phyloP scores from a whole-genome alignment of 2,888 invertebrate species.

The Exephanes ischioxanthus region DNA sequence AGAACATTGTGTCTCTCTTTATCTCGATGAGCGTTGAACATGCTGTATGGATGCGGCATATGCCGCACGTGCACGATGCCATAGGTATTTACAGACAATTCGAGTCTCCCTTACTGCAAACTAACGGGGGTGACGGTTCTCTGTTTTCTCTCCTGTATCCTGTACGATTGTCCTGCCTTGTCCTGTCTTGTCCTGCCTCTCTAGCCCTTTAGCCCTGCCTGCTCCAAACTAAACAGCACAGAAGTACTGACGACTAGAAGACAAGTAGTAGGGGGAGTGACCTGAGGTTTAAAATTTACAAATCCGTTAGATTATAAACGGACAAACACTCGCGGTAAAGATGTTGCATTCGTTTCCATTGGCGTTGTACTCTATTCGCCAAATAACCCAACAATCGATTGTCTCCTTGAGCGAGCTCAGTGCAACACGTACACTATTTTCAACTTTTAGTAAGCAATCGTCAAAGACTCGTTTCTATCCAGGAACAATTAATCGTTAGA shows the following conservation, averaged over 20 bases:
- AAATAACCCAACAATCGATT: conserved; percentile 1
- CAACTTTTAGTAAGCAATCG: conserved; percentile 21
- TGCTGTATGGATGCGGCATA: conserved; percentile 63
- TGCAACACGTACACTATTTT: not conserved
- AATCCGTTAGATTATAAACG: conserved; percentile 76
- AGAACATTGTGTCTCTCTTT: conserved; percentile 67
- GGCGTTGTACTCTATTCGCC: not conserved
- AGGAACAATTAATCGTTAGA: not conserved
- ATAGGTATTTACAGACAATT: conserved; percentile 74
- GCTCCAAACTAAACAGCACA: conserved; percentile 84
- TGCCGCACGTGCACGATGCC: conserved; percentile 59
- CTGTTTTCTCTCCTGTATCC: conserved; percentile 73
- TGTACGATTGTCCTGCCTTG: conserved; percentile 71
- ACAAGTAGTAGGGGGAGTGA: conserved; percentile 84
- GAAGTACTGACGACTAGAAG: conserved; percentile 84
- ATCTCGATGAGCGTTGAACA: conserved; percentile 55
- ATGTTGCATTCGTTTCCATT: conserved; percentile 21
- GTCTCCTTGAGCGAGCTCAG: not conserved
- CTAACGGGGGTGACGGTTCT: conserved; percentile 74
- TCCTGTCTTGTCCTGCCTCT: conserved; percentile 75
- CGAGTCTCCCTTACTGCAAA: conserved; percentile 81
- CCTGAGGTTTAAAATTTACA: conserved; percentile 85
- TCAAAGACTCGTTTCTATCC: conserved; percentile 62
- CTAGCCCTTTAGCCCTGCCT: conserved; percentile 85
- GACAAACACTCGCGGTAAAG: conserved; percentile 42